A percentile compares a stretch with the other conserved stretches of the same genome.
Evolutionary conservation across 2,797 vertebrate genomes (phyloP).

Genomic region (Dendrocincla fuliginosa): DNA sequence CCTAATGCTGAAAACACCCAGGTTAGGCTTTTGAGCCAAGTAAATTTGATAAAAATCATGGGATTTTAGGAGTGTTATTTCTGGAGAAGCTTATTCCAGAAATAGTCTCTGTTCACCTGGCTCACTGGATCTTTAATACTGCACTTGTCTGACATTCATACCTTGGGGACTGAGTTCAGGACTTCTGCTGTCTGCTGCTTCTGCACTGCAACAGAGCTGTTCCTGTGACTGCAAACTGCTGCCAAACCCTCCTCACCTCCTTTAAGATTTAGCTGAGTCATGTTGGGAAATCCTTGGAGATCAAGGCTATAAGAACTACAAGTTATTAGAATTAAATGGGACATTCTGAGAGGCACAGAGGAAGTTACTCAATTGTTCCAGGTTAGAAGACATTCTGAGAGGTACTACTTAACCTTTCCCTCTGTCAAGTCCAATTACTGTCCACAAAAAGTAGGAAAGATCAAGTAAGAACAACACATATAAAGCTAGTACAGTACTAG

Average conservation of each 20-base stretch:
- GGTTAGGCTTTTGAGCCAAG: neutral
- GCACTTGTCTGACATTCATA: neutral
- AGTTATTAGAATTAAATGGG: slow-evolving; percentile 9
- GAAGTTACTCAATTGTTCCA: slow-evolving; percentile 5
- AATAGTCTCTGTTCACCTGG: neutral
- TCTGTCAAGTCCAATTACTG: neutral
- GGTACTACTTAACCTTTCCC: neutral
- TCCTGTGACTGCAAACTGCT: neutral
- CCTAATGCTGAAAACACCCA: neutral
- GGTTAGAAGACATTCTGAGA: neutral
- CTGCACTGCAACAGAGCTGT: neutral
- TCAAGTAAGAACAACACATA: neutral
- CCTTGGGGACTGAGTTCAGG: neutral
- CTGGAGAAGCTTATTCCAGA: neutral
- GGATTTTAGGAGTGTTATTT: neutral
- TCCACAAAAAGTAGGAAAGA: neutral
- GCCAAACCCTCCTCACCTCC: neutral
- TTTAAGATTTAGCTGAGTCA: neutral
- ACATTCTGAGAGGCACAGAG: neutral
- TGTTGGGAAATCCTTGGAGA: neutral
- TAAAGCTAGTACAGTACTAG: neutral
- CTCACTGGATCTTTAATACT: neutral
- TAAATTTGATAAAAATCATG: neutral
- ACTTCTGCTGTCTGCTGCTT: neutral
- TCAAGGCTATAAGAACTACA: neutral